phyloP scores from a whole-genome alignment of 2,888 invertebrate genomes.

The Copidosoma aretas region DNA sequence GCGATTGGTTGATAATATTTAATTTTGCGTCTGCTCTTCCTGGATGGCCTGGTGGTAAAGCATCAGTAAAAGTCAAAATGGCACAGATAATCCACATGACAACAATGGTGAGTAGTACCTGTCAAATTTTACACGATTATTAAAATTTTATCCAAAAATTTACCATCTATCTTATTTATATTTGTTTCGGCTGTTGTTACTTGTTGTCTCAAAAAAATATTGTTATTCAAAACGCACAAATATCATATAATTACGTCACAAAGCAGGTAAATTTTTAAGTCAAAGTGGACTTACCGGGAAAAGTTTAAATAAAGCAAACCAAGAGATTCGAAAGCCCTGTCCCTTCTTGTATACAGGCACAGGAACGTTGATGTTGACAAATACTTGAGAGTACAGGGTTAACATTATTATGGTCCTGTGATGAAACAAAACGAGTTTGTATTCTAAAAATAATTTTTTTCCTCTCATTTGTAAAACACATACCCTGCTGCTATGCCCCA shows the following conservation, averaged over 20 bases:
- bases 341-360: conserved; percentile 67
- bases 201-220: too few species aligned
- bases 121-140: conserved; percentile 3
- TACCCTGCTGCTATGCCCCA: conserved; percentile 85
- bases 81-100: conserved; percentile 80
- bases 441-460: conserved; percentile 9
- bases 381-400: conserved; percentile 80
- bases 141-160: neutral
- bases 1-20: conserved; percentile 73
- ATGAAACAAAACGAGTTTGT: conserved; percentile 33
- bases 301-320: conserved; percentile 78
- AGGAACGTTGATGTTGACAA: conserved; percentile 72
- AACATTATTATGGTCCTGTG: conserved; percentile 76
- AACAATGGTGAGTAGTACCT: conserved; percentile 76
- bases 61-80: conserved; percentile 71
- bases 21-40: conserved; percentile 78
- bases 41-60: conserved; percentile 72
- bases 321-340: conserved; percentile 66
- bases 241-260: neutral
- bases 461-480: neutral
- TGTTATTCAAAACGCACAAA: too few species aligned
- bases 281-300: conserved; percentile 71
- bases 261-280: neutral
- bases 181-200: too few species aligned
- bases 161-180: neutral